A percentile compares a stretch with the other conserved stretches of the same genome.
Conservation (phyloP, 1,140 invertebrate genomes). For the Plodia interpunctella region DNA sequence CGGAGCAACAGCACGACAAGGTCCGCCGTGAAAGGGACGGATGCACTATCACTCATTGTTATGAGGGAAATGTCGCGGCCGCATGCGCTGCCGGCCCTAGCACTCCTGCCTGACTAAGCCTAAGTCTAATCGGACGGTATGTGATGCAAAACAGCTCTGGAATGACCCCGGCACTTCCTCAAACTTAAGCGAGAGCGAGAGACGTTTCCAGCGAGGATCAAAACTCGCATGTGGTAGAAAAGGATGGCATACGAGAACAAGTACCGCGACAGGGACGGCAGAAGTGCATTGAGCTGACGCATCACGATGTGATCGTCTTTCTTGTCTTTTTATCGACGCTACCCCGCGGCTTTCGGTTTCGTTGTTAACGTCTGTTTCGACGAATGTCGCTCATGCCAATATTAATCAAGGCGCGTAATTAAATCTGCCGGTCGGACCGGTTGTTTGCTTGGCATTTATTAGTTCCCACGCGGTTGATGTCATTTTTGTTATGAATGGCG, state of each 20-base stretch:
- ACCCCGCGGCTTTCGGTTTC: slow-evolving; percentile 62
- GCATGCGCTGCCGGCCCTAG: slow-evolving; percentile 34
- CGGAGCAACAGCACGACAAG: slow-evolving; percentile 62
- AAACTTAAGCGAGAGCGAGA: slow-evolving; percentile 41
- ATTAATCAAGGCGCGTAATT: slow-evolving; percentile 57
- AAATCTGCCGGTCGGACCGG: slow-evolving; percentile 55
- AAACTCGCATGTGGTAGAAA: slow-evolving; percentile 25
- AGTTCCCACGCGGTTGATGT: slow-evolving; percentile 71
- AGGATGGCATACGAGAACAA: slow-evolving; percentile 46
- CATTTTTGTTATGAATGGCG: slow-evolving; percentile 65
- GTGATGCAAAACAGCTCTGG: slow-evolving; percentile 48
- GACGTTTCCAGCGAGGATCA: slow-evolving; percentile 18
- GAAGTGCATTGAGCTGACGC: slow-evolving; percentile 68
- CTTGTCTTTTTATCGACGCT: slow-evolving; percentile 52
- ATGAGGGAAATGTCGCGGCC: slow-evolving; percentile 66
- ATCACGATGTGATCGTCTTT: slow-evolving; percentile 47
- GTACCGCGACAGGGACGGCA: slow-evolving; percentile 48
- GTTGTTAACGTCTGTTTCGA: slow-evolving; percentile 46
- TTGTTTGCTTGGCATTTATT: slow-evolving; percentile 56
- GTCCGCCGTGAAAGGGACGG: slow-evolving; percentile 64
- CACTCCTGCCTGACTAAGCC: slow-evolving; percentile 46
- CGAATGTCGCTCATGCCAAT: slow-evolving; percentile 49
- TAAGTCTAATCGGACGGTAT: slow-evolving; percentile 52
- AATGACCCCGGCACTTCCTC: slow-evolving; percentile 63
- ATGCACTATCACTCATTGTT: slow-evolving; percentile 72